A percentile compares a stretch with the other conserved stretches of the same genome.
Evolutionary conservation across 2,113 vertebrate species (phyloP).

Genomic region (Aspidoscelis tigris): DNA sequence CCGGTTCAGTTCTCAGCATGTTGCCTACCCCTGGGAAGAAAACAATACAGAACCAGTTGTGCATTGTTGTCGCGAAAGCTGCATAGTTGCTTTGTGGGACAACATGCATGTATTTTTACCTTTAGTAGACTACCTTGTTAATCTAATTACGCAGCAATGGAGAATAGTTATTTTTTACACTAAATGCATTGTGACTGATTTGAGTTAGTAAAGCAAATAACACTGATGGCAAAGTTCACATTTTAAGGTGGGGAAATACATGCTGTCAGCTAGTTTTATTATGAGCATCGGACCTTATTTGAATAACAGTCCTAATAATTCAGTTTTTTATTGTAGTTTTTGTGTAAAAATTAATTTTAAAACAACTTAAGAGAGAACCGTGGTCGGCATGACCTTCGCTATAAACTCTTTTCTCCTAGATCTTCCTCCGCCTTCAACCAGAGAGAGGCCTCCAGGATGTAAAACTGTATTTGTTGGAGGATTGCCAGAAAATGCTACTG

Average conservation of each 20-base stretch:
- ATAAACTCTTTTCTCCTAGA: constrained; percentile 76
- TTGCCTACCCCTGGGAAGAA: too few species aligned
- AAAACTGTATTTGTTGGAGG: constrained; percentile 93
- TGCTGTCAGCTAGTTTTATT: not conserved
- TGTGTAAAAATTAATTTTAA: constrained; percentile 36
- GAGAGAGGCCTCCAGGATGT: constrained; percentile 90
- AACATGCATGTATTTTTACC: too few species aligned
- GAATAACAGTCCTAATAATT: not conserved
- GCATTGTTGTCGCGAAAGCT: too few species aligned
- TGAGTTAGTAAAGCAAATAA: not conserved
- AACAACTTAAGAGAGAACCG: constrained; percentile 42
- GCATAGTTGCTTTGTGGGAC: too few species aligned
- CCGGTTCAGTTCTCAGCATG: too few species aligned
- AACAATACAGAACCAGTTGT: too few species aligned
- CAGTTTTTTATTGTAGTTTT: not conserved
- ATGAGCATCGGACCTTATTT: not conserved
- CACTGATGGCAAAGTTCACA: not conserved
- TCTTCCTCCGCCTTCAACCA: constrained; percentile 89
- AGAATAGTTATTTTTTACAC: not conserved
- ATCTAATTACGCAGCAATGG: too few species aligned
- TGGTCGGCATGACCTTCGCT: constrained; percentile 66
- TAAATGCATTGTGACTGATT: not conserved
- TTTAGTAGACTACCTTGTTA: not conserved
- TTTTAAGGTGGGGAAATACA: not conserved
- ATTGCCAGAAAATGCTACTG: constrained; percentile 88